Percentiles rank a stretch among this genome's conserved stretches.
Conservation (phyloP, 2,797 vertebrate species). For the Halcyon badia region DNA sequence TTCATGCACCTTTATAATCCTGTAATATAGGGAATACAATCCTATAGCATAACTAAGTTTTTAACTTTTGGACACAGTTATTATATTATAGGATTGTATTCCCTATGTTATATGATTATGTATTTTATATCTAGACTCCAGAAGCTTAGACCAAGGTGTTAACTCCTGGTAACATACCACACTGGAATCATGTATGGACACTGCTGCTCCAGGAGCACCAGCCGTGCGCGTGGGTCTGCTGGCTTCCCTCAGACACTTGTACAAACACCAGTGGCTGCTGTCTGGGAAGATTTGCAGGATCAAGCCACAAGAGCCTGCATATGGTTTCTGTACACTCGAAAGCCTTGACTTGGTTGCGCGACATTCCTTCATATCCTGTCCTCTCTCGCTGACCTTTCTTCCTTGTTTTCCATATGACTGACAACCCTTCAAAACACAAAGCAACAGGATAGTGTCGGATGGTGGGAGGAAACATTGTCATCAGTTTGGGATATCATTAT, state of each 20-base stretch:
- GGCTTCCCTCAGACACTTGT: background rate
- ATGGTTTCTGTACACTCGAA: background rate
- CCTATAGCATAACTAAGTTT: too few relatives aligned
- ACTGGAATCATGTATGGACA: rapidly evolving
- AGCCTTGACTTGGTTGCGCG: background rate
- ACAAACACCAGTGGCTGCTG: background rate
- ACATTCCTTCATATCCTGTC: conserved; percentile 74
- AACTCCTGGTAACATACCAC: background rate
- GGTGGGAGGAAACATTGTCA: conserved; percentile 67
- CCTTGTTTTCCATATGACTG: conserved; percentile 55
- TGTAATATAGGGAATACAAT: too few relatives aligned
- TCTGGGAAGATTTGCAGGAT: background rate
- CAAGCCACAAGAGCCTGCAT: background rate
- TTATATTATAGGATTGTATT: too few relatives aligned
- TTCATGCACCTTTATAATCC: too few relatives aligned
- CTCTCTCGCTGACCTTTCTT: conserved; percentile 68
- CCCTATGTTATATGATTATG: too few relatives aligned
- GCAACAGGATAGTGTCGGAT: conserved; percentile 51
- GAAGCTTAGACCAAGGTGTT: background rate
- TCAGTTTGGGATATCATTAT: conserved; percentile 76
- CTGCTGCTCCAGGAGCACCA: background rate
- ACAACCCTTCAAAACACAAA: conserved; percentile 59
- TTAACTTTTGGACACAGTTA: too few relatives aligned
- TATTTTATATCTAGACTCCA: background rate
- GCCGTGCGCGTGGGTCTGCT: background rate